Conservation (phyloP, 2,888 invertebrate species). For the Linnaemya tessellans region DNA sequence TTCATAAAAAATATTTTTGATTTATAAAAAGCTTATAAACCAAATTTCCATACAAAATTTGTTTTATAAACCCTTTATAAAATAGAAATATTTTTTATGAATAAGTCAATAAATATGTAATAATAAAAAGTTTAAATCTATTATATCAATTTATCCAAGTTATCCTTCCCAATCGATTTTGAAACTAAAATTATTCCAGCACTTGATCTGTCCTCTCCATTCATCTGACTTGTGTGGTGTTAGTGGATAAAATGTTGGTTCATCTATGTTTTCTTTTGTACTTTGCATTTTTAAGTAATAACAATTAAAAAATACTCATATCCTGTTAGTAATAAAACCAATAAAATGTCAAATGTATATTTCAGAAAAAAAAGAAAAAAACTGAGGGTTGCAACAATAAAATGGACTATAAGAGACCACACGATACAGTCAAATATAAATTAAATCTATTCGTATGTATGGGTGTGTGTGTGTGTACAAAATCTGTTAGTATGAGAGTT, state of each 20-base stretch:
- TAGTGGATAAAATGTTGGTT: conserved; percentile 1
- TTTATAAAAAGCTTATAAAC: no score
- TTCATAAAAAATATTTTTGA: no score
- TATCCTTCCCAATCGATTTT: conserved; percentile 15
- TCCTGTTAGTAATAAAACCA: conserved; percentile 64
- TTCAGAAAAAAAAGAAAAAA: conserved; percentile 10
- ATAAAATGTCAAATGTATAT: conserved; percentile 57
- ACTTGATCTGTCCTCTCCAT: background rate
- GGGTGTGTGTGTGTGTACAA: background rate
- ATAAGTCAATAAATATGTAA: no score
- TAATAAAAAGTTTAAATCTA: no score
- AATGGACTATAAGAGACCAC: conserved; percentile 37
- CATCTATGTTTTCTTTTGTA: conserved; percentile 31
- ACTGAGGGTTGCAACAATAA: conserved; percentile 27
- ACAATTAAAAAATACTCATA: conserved; percentile 66
- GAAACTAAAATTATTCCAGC: background rate
- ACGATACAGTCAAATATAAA: conserved; percentile 32
- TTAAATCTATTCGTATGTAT: background rate
- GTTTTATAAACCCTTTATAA: no score
- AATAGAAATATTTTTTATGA: no score
- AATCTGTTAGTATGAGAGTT: background rate
- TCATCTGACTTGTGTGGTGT: conserved; percentile 12
- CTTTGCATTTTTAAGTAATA: conserved; percentile 47
- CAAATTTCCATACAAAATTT: no score
- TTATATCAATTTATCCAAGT: background rate